Base-by-base conservation (phyloP, 2,113 vertebrate genomes). In the Myrmecobius fasciatus region DNA sequence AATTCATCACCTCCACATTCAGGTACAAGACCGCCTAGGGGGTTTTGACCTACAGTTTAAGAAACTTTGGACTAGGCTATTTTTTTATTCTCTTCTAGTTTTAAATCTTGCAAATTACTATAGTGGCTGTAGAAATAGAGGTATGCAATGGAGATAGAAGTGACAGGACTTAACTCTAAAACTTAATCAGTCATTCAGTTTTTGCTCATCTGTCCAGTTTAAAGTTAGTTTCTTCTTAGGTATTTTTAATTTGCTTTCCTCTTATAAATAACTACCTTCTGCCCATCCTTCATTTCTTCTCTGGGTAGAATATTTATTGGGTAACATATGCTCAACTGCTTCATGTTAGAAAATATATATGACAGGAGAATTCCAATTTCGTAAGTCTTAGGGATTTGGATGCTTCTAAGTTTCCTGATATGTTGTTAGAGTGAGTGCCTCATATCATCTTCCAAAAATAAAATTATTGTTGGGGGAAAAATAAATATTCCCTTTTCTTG, bases 401-500 rank as follows among this genome's bases (percentile, higher is more conserved):
- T 83, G 22, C 3, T 0, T 92, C 91, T 91, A 91, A 94, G 90
- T 91, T 54, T 93, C 10, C 93, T 96, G 92, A 88, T 53, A 48
- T 67, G 92, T 91, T 89, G 60, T 17, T 91, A 94, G 52, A 89
- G 52, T 43, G n/a, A 75, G 52, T 28, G 53, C 1, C 47, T 43
- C 89, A 43, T 95, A 90, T 49, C 5, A 36, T 90, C 36, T 90
- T 94, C 43, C 43, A 95, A 93, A 83, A 95, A 94, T 83, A 95
- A 92, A 93, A 36, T 11, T 93, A 94, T 48, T 90, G 96, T 91
- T 94, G 96, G 94, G 93, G 91, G 92, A 91, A 96, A 91, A 94
- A 47, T 46, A 60, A 54, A 52, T 4, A 0, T 67, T 89, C 90
- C 53, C 26, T 52, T 51, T 31, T 91, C 94, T 92, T 52, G 4